Percentiles rank a stretch among this genome's conserved stretches.
phyloP scores from a whole-genome alignment of 2,797 vertebrate species.

The Sparus aurata region DNA sequence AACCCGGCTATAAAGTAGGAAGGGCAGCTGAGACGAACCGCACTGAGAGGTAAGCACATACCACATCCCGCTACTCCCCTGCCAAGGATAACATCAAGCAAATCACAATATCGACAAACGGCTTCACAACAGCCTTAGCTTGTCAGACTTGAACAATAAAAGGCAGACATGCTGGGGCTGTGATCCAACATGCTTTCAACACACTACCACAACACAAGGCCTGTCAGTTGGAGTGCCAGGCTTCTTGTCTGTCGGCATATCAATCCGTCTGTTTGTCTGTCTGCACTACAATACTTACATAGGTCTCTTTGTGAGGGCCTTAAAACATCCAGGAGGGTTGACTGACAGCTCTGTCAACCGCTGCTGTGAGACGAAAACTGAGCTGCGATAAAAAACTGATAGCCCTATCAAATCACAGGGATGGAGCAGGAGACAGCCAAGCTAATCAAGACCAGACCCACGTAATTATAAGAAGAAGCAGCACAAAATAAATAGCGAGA shows the following conservation, averaged over 20 bases:
- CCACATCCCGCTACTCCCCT: slow-evolving; percentile 27
- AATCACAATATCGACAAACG: slow-evolving; percentile 55
- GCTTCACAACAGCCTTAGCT: slow-evolving; percentile 16
- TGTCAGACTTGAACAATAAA: slow-evolving; percentile 52
- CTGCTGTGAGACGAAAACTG: slow-evolving; percentile 11
- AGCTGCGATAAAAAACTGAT: slow-evolving; percentile 17
- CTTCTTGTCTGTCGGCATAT: slow-evolving; percentile 36
- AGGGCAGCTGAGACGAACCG: slow-evolving; percentile 30
- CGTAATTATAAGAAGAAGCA: slow-evolving; percentile 33
- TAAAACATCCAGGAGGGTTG: slow-evolving; percentile 16
- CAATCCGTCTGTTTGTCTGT: slow-evolving; percentile 41
- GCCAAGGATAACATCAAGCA: slow-evolving; percentile 65
- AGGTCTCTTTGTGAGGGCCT: slow-evolving; percentile 23
- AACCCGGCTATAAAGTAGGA: slow-evolving; percentile 15
- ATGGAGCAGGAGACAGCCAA: slow-evolving; percentile 23
- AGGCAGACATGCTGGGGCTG: slow-evolving; percentile 25
- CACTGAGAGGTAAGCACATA: slow-evolving; percentile 38
- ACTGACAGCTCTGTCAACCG: slow-evolving; percentile 44
- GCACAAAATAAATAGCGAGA: slow-evolving; percentile 30
- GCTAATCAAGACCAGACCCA: slow-evolving; percentile 42
- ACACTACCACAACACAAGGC: slow-evolving; percentile 26
- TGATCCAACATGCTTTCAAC: slow-evolving; percentile 58
- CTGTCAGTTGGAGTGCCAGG: slow-evolving; percentile 21
- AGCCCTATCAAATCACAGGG: slow-evolving; percentile 45
- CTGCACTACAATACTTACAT: slow-evolving; percentile 22